Evolutionary conservation across 2,888 invertebrate genomes (phyloP).

Genomic region (Aphidius colemani): DNA sequence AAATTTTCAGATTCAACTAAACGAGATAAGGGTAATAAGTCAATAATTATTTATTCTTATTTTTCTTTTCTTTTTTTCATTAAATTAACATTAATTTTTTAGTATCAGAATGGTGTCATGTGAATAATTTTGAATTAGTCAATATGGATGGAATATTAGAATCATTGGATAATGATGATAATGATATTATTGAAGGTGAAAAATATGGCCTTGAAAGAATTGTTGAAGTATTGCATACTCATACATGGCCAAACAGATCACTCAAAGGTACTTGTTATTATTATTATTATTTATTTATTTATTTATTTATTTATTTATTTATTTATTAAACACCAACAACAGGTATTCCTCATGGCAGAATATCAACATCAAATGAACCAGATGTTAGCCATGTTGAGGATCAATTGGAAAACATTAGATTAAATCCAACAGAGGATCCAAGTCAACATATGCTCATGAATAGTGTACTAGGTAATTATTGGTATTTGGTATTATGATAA

Average conservation of each 20-base stretch:
- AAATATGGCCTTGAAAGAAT: conserved; percentile 70
- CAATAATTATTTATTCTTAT: too few species aligned
- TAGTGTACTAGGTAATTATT: conserved; percentile 50
- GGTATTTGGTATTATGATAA: too few species aligned
- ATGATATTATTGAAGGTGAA: conserved; percentile 62
- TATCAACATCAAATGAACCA: conserved; percentile 27
- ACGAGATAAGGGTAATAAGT: conserved; percentile 63
- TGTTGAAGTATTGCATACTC: conserved; percentile 72
- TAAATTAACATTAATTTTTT: conserved; percentile 31
- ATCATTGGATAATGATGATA: conserved; percentile 55
- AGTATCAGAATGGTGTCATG: conserved; percentile 71
- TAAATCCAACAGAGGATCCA: conserved; percentile 37
- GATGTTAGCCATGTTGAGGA: conserved; percentile 48
- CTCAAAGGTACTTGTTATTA: conserved; percentile 63
- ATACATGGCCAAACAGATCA: conserved; percentile 73
- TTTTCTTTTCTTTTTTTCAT: too few species aligned
- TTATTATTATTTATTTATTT: neutral
- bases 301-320: too few species aligned
- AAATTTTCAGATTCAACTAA: conserved; percentile 52
- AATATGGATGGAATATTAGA: conserved; percentile 63
- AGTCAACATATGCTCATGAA: conserved; percentile 48
- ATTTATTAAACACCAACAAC: conserved; percentile 2
- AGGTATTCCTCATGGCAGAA: conserved; percentile 34
- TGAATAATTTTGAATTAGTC: conserved; percentile 71
- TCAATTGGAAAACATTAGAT: conserved; percentile 49